Percentiles rank a stretch among this genome's conserved stretches.
Conservation (phyloP, 2,113 vertebrate species). For the Rhombomys opimus region DNA sequence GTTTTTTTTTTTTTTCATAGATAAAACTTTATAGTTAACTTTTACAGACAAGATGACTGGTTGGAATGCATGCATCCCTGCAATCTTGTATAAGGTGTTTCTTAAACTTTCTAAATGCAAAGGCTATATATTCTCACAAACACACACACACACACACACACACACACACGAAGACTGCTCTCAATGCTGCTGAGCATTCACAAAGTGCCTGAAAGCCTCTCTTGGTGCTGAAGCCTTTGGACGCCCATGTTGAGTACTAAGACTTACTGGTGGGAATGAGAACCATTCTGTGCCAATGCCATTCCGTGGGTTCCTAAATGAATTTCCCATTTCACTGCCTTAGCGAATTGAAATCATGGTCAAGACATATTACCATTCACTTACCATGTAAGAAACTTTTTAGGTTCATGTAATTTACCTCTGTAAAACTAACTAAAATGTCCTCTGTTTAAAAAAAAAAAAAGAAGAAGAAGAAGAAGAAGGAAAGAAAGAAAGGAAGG, state of each 20-base stretch:
- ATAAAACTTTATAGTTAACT: slow-evolving; percentile 57
- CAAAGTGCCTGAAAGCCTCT: neutral
- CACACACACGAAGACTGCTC: neutral
- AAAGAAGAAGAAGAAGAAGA: neutral
- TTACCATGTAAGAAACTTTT: neutral
- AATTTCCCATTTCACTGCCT: neutral
- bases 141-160: no score
- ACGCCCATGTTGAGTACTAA: neutral
- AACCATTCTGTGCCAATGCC: neutral
- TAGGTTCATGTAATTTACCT: neutral
- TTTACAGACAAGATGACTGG: slow-evolving; percentile 34
- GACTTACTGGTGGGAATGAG: neutral
- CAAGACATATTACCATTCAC: neutral
- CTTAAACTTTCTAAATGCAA: slow-evolving; percentile 31
- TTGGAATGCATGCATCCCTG: slow-evolving; percentile 20
- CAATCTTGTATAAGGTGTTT: neutral
- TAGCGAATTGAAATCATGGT: neutral
- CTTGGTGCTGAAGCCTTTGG: neutral
- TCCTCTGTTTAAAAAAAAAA: neutral
- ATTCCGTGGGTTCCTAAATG: neutral
- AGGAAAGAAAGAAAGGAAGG: no score
- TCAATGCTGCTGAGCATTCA: neutral
- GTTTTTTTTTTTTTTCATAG: slow-evolving; percentile 8
- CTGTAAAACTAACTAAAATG: slow-evolving; percentile 35
- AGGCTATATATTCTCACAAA: neutral